Conservation (phyloP, 2,888 invertebrate species). For the Callyntrura sp. region DNA sequence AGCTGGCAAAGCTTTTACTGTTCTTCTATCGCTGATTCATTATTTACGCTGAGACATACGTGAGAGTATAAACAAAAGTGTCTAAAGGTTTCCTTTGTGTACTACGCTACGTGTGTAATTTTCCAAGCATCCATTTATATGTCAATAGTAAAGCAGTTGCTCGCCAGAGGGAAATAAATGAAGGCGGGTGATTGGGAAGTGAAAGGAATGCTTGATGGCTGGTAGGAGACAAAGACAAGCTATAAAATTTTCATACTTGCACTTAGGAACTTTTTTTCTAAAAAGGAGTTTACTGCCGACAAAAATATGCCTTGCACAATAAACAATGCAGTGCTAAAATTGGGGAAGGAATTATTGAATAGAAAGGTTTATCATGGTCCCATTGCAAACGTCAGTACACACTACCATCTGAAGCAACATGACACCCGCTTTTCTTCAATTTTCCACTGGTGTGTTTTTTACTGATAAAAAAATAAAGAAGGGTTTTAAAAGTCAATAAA, state of each 20-base stretch:
- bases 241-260: slow-evolving; percentile 61
- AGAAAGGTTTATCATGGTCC: not conserved
- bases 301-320: not conserved
- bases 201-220: slow-evolving; percentile 3
- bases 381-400: not conserved
- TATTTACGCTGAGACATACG: not conserved
- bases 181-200: not conserved
- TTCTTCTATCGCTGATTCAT: slow-evolving; percentile 19
- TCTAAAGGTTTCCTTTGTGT: not conserved
- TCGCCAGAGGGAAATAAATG: not conserved
- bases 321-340: not conserved
- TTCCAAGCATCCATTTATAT: not conserved
- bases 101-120: not conserved
- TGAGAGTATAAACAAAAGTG: not conserved
- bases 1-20: not conserved
- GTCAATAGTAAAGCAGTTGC: not conserved
- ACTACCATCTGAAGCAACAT: not conserved
- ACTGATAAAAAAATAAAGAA: slow-evolving; percentile 30
- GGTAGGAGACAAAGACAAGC: slow-evolving; percentile 62
- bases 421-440: not conserved
- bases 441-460: too few relatives aligned
- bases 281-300: not conserved
- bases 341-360: not conserved
- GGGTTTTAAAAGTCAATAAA: slow-evolving; percentile 42
- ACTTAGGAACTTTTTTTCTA: not conserved